Evolutionary conservation across 2,797 vertebrate genomes (phyloP), one percentile per base, ranked within the genome.

Genomic region (Hirundo rustica): DNA sequence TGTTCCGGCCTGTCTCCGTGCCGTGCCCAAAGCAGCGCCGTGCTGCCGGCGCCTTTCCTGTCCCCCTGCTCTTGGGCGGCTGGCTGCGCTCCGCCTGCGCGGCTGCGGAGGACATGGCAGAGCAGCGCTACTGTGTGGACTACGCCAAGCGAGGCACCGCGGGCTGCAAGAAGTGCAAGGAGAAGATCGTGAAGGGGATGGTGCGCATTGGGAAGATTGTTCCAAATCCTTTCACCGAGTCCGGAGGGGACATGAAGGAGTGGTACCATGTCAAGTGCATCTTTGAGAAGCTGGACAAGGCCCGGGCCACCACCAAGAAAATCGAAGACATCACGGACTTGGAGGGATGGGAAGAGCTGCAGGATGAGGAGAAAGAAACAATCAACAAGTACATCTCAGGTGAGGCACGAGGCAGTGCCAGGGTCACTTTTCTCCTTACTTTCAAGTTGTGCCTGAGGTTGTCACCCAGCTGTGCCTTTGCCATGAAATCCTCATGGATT

Each of bases 101-200:
- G 4, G 95, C 89, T 1, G 81, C 89, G 7, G 82, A 57, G 34
- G 96, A 89, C 38, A 99, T 99, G 99, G 98, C 99, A 0, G 99
- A 99, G 40, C 99, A 99, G 96, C 98, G 99, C n/a, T 99, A 98
- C 95, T 98, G 99, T 0, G 99, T 99, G 75, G 99, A 99, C 88
- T 99, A 99, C 1, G 99, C 99, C 97, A 99, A 99, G 92, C 98
- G 99, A 0, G 98, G 99, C 81, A 99, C 99, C 0, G 99, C 99
- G 0, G 99, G 99, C 51, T 99, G 99, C 95, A 99, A 99, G 95
- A 99, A 99, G 67, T 99, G 99, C 98, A 99, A 99, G 93, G 99
- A 99, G 92, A 99, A 99, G 96, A 99, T 99, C 40, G 95, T 96
- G 64, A 99, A 99, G 92, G 99, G 98, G 0, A 55, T 99, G n/a